Evolutionary conservation across 2,888 invertebrate species (phyloP), one percentile per base, ranked within the genome.

Genomic region (Arrhopalites spinosus): DNA sequence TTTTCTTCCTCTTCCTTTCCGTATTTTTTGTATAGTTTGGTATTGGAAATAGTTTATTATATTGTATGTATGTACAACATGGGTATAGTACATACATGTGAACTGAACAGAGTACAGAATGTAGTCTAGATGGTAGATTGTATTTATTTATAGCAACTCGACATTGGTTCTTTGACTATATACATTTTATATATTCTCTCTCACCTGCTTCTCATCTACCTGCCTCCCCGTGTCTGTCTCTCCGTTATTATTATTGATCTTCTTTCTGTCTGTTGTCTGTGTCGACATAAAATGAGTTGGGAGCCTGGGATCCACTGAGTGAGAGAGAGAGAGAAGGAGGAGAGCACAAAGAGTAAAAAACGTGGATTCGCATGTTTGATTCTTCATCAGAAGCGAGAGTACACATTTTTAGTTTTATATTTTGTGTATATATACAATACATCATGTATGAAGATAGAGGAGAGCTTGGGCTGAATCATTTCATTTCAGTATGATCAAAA

Each of bases 201-300:
- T 56, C 70, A 70, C 70, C 70, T 70, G 70, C 70, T 70, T 23
- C 56, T 70, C 70, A 70, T 70, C 70, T 70, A 70, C 70, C 70
- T 70, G 70, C 70, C 70, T 70, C 70, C 70, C 70, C 70, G 70
- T 70, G 70, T 70, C 66, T 67, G 71, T 75, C 75, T 71, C 75
- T 75, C 66, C 66, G 66, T 75, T 71, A 75, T 75, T 75, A 75
- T 71, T 75, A 75, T 75, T 75, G 75, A 75, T 75, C 71, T 75
- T 75, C 71, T 75, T 29, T 71, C 53, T 29, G 56, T 25, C 70
- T 70, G 59, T 20, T 56, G 66, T 23, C 66, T 36, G 43, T 67
- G 70, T 70, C 70, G 56, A 70, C 70, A 70, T 70, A 70, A 56
- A 70, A 56, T 56, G 70, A 70, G 70, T 30, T 70, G 70, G 68